Percentiles rank a stretch among this genome's conserved stretches.
phyloP scores from a whole-genome alignment of 2,888 invertebrate genomes.

The Beris morrisii region DNA sequence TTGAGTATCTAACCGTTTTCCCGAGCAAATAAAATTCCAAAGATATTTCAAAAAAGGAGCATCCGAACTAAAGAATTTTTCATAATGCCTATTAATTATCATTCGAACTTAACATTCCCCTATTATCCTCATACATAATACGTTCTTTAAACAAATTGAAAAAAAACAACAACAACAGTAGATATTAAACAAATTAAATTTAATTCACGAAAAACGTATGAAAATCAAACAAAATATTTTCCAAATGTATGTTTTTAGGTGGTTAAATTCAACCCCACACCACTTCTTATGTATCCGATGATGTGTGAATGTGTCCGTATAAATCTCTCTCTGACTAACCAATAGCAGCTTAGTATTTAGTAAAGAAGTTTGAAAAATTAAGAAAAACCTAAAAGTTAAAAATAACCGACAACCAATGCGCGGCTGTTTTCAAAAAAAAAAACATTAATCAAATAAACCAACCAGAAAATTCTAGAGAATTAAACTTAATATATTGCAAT shows the following conservation, averaged over 20 bases:
- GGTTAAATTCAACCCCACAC: slow-evolving; percentile 27
- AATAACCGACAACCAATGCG: not conserved
- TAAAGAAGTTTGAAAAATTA: not conserved
- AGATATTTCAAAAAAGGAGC: no score
- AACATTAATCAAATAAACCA: not conserved
- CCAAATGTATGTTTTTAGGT: slow-evolving; percentile 32
- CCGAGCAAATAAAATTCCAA: no score
- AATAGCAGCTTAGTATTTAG: not conserved
- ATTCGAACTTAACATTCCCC: not conserved
- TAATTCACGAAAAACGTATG: slow-evolving; percentile 40
- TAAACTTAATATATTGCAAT: no score
- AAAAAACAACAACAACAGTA: slow-evolving; percentile 38
- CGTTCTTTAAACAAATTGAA: slow-evolving; percentile 37
- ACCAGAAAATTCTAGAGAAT: no score
- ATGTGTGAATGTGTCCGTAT: slow-evolving; percentile 43
- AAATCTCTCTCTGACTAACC: slow-evolving; percentile 38
- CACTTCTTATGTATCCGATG: slow-evolving; percentile 42
- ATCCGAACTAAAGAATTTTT: slow-evolving; percentile 5
- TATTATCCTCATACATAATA: not conserved
- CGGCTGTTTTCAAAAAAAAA: not conserved
- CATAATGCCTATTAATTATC: not conserved
- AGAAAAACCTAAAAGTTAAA: not conserved
- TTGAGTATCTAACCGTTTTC: no score
- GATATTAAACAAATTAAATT: slow-evolving; percentile 44
- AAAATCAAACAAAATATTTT: slow-evolving; percentile 40